Evolutionary conservation across 2,113 vertebrate genomes (phyloP).

Genomic region (Todiramphus chloris): DNA sequence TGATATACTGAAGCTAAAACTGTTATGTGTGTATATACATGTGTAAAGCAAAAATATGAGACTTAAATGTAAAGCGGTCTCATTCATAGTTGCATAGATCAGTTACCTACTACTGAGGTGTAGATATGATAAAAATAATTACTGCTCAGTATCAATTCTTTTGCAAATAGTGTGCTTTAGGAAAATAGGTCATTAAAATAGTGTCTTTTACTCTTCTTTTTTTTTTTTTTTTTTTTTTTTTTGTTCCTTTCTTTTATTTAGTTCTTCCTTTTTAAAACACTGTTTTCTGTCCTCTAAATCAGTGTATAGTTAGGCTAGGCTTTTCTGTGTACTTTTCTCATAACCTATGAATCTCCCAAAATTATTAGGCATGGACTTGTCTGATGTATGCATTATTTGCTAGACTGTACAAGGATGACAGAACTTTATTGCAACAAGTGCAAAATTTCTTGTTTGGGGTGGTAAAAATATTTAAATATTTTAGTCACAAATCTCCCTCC

Average conservation of each 20-base stretch:
- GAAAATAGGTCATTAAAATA: background rate
- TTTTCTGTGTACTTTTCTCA: background rate
- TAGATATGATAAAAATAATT: background rate
- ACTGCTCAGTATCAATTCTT: background rate
- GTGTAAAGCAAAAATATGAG: background rate
- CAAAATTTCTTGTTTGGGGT: background rate
- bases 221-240: no score
- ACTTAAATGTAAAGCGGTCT: background rate
- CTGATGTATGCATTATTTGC: background rate
- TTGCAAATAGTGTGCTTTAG: background rate
- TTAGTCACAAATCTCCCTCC: background rate
- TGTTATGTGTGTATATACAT: background rate
- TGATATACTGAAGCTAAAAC: background rate
- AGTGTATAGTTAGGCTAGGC: background rate
- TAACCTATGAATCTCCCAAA: background rate
- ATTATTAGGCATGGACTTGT: background rate
- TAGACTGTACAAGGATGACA: fast-evolving
- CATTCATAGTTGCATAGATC: background rate
- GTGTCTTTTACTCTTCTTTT: background rate
- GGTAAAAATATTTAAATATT: background rate
- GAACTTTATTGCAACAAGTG: background rate
- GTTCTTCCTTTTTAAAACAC: background rate
- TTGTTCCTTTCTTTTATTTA: background rate
- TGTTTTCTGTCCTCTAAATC: background rate
- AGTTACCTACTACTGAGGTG: background rate